Percentiles rank a stretch among this genome's conserved stretches.
Conservation (phyloP, 2,113 vertebrate genomes). For the Cygnus atratus region DNA sequence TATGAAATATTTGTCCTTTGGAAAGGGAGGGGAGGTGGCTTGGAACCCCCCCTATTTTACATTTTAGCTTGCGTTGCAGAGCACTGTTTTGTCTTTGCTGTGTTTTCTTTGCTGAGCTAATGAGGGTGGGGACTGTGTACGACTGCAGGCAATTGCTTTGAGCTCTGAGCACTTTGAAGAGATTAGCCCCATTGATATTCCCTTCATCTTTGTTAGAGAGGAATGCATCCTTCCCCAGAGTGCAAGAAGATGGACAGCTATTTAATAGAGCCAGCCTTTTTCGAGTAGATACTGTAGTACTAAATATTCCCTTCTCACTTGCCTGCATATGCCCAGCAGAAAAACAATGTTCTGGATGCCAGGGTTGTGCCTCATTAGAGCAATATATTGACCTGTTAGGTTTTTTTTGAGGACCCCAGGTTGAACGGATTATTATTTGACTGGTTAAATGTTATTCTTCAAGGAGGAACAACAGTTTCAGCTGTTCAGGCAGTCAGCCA, state of each 20-base stretch:
- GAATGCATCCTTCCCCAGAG: constrained; percentile 66
- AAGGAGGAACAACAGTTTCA: constrained; percentile 21
- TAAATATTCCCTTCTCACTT: constrained; percentile 59
- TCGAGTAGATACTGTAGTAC: constrained; percentile 34
- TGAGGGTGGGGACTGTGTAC: constrained; percentile 58
- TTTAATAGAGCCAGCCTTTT: constrained; percentile 73
- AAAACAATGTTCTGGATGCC: constrained; percentile 15
- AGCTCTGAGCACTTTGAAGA: constrained; percentile 71
- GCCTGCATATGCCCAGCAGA: not conserved
- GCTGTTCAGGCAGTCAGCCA: constrained; percentile 38
- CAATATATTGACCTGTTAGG: not conserved
- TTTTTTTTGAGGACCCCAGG: not conserved
- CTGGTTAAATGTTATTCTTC: constrained; percentile 54
- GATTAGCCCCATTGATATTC: constrained; percentile 78
- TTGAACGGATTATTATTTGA: constrained; percentile 35
- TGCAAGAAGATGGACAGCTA: constrained; percentile 65
- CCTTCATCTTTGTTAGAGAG: constrained; percentile 65
- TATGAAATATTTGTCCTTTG: constrained; percentile 32
- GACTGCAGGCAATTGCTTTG: constrained; percentile 70
- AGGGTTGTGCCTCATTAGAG: constrained; percentile 3
- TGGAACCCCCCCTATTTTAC: constrained; percentile 25
- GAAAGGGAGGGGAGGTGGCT: constrained; percentile 17
- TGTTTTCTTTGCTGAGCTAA: constrained; percentile 68
- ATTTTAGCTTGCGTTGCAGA: not conserved
- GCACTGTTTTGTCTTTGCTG: constrained; percentile 52